phyloP scores from a whole-genome alignment of 2,797 vertebrate species.

The Diceros bicornis region DNA sequence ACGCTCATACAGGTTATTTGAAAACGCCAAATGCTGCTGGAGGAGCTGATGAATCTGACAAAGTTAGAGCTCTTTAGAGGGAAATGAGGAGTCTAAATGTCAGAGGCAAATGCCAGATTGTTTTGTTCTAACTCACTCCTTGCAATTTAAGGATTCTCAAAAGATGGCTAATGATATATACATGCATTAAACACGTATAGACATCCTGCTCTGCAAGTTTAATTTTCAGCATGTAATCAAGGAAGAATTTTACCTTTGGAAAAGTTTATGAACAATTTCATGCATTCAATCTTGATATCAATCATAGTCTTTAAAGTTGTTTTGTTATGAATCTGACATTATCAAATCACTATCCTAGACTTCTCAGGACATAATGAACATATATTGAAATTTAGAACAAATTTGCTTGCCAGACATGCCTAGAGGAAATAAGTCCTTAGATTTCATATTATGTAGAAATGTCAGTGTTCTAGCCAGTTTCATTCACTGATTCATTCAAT shows the following conservation, averaged over 20 bases:
- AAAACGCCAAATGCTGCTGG: background rate
- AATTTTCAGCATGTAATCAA: slow-evolving; percentile 31
- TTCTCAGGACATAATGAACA: slow-evolving; percentile 27
- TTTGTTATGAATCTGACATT: slow-evolving; percentile 70
- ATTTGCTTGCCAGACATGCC: slow-evolving; percentile 16
- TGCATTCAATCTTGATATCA: slow-evolving; percentile 3
- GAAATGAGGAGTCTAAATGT: slow-evolving; percentile 38
- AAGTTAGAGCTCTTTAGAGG: background rate
- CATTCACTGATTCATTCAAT: slow-evolving; percentile 38
- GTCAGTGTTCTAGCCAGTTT: slow-evolving; percentile 26
- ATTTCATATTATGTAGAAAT: slow-evolving; percentile 49
- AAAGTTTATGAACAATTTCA: slow-evolving; percentile 27
- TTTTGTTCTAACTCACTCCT: slow-evolving; percentile 35
- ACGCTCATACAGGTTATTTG: slow-evolving; percentile 39
- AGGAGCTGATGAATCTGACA: background rate
- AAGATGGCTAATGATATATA: background rate
- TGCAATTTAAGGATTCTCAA: slow-evolving; percentile 47
- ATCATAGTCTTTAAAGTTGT: slow-evolving; percentile 51
- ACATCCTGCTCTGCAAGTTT: slow-evolving; percentile 6
- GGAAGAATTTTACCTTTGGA: slow-evolving; percentile 39
- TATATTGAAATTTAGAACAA: slow-evolving; percentile 59
- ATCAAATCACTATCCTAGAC: background rate
- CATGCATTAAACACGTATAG: background rate
- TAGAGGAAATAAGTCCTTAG: slow-evolving; percentile 25
- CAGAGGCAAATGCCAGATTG: slow-evolving; percentile 51